These are phyloP conservation scores for Okapia johnstoni DNA, from an alignment of 2,113 vertebrate genomes.

Conservation along the genomic window DNA sequence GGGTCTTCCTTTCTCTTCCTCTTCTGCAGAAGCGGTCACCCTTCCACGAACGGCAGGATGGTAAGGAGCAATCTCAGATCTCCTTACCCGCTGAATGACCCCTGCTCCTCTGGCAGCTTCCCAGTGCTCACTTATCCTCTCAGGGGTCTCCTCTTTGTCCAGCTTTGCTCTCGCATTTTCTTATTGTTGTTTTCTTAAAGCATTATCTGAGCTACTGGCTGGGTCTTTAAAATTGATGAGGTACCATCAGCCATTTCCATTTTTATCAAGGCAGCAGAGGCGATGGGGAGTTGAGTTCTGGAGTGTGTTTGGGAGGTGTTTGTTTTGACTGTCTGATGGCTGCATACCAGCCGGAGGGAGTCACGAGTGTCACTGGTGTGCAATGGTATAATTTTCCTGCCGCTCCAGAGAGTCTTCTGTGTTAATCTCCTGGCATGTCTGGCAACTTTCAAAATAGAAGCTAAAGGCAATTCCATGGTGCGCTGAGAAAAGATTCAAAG, in stretches of 20 bases:
- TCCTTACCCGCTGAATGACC: background rate
- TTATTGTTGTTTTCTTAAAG: background rate
- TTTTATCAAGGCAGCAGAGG: conserved; percentile 50
- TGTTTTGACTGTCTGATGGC: conserved; percentile 62
- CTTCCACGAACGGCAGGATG: background rate
- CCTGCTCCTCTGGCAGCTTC: background rate
- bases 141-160: background rate
- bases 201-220: conserved; percentile 12
- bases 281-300: conserved; percentile 51
- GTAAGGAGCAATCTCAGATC: too few relatives aligned
- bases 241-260: conserved; percentile 29
- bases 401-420: conserved; percentile 63
- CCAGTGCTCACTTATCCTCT: background rate
- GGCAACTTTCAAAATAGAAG: conserved; percentile 77
- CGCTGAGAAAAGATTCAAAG: conserved; percentile 71
- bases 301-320: conserved; percentile 59
- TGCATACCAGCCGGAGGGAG: conserved; percentile 60
- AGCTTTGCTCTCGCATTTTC: background rate
- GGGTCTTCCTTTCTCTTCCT: background rate
- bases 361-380: conserved; percentile 71
- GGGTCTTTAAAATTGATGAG: conserved; percentile 59
- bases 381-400: conserved; percentile 49
- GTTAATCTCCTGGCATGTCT: conserved; percentile 74
- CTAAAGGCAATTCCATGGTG: conserved; percentile 57
- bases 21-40: background rate